Base-by-base conservation (phyloP, 2,113 vertebrate genomes). In the Echinops telfairi region DNA sequence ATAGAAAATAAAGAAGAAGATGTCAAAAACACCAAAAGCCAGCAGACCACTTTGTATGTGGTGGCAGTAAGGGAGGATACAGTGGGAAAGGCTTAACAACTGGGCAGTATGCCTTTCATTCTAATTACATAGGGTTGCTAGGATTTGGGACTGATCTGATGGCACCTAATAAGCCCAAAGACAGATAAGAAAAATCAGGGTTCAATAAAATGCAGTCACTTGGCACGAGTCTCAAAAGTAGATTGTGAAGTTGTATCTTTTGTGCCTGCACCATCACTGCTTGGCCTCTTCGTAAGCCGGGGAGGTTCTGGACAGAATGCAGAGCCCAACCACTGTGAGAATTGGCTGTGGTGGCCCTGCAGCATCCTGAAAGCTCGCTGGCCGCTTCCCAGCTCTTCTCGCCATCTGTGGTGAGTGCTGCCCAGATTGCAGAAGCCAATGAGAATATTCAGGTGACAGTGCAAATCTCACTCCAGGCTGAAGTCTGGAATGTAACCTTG, bases 401-500 rank as follows among this genome's bases (percentile, higher is more conserved):
- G 36, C 22, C 68, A 53, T 62, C 78, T 82, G 25, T 1, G 4
- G 62, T 78, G 16, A 36, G 64, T 38, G 11, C 64, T 75, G 17
- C 23, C 64, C 47, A 68, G 75, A 71, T 89, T 81, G 36, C 62
- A 94, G 87, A 88, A 83, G 31, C 38, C 81, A 53, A 10, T 27
- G 78, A 89, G 78, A 75, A 47, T 40, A 71, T 53, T 76, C 31
- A 82, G 88, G 64, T 75, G 53, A 78, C 6, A 1, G 4, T 31
- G 80, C 57, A 92, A 58, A 91, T 84, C 66, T 14, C 33, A 70
- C 40, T 66, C 1, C 2, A 31, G 19, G 27, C 20, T 60, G 33
- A 85, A 71, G 47, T 76, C 89, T 88, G 60, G 40, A 86, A 53
- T 29, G 68, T 53, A 86, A 94, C 64, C 71, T 80, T 94, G 83